Percentiles rank a stretch among this genome's conserved stretches.
phyloP scores from a whole-genome alignment of 2,113 vertebrate genomes.

The Tachysurus fulvidraco region DNA sequence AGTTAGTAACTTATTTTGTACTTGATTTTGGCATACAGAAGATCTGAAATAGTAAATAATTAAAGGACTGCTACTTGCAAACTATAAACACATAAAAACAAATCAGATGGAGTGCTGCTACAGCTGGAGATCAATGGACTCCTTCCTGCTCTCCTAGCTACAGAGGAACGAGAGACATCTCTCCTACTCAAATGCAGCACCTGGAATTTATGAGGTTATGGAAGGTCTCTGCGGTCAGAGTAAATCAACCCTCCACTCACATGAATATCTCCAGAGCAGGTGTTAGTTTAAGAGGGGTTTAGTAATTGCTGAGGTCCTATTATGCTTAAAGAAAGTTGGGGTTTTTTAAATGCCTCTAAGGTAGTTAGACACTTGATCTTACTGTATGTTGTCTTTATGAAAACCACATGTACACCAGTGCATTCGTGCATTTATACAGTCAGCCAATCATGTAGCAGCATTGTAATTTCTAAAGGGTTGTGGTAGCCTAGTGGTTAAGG shows the following conservation, averaged over 20 bases:
- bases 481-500: too few species aligned
- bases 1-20: not conserved
- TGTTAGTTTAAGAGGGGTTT: not conserved
- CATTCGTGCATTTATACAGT: not conserved
- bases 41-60: slow-evolving; percentile 22
- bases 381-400: not conserved
- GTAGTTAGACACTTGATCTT: not conserved
- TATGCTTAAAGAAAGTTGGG: not conserved
- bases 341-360: not conserved
- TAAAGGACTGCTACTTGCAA: not conserved
- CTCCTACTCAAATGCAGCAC: slow-evolving; percentile 13
- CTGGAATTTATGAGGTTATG: slow-evolving; percentile 41
- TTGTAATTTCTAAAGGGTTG: too few species aligned
- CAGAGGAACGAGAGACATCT: slow-evolving; percentile 14
- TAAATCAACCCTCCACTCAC: slow-evolving; percentile 26
- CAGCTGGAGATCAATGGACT: slow-evolving; percentile 12
- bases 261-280: slow-evolving; percentile 13
- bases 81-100: slow-evolving; percentile 13
- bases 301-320: not conserved
- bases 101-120: not conserved
- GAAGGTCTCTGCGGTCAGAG: slow-evolving; percentile 19
- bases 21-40: not conserved
- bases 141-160: not conserved
- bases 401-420: not conserved
- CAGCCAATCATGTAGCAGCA: not conserved